These are phyloP conservation scores for Agrotis clavis DNA, from an alignment of 2,888 invertebrate genomes.

Conservation along the genomic window DNA sequence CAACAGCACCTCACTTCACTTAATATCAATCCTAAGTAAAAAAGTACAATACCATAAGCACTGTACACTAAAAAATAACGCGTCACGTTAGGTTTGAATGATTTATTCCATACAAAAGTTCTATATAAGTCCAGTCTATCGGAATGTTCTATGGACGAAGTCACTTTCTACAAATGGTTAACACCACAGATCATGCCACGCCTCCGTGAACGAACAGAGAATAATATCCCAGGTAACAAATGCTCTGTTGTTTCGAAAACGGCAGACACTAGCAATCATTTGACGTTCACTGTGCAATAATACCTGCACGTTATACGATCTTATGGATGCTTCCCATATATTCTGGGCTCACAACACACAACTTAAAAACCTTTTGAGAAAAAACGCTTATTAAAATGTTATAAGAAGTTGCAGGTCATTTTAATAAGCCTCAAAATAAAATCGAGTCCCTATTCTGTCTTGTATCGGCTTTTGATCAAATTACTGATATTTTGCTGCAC, in stretches of 20 bases:
- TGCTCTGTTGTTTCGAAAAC: neutral
- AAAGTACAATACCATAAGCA: slow-evolving; percentile 27
- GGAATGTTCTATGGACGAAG: neutral
- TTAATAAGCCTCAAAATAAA: neutral
- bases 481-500: neutral
- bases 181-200: neutral
- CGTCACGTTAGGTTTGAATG: slow-evolving; percentile 41
- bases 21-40: slow-evolving; percentile 21
- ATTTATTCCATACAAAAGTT: neutral
- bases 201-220: no score
- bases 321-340: neutral
- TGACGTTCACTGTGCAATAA: neutral
- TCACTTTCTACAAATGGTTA: slow-evolving; percentile 20
- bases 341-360: neutral
- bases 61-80: slow-evolving; percentile 32
- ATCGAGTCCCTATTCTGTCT: neutral
- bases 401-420: neutral
- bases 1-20: slow-evolving; percentile 52
- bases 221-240: slow-evolving; percentile 9
- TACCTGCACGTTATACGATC: neutral
- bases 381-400: neutral
- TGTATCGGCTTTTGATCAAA: neutral
- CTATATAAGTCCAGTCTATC: neutral
- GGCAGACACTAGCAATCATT: neutral
- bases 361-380: no score